Base-by-base conservation (phyloP, 2,888 invertebrate species). In the Nyleta sp. region DNA sequence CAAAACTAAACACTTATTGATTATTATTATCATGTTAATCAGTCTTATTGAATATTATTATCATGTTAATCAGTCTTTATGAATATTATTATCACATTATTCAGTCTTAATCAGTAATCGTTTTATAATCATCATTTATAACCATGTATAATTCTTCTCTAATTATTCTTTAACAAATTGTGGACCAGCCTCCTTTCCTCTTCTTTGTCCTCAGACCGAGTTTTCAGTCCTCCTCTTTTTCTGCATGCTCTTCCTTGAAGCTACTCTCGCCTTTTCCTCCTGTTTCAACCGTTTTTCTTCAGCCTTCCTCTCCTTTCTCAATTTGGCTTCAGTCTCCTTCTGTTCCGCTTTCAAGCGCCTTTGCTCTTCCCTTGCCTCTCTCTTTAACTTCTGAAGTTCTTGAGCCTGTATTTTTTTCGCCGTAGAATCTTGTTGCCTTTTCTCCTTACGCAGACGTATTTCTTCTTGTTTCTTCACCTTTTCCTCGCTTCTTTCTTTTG, bases 271-370 rank as follows among this genome's bases (percentile, higher is more conserved):
- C 17, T 17, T 40, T 40, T 40, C 40, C 17, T 40, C 17, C 40
- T 6, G 17, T 15, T 40, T 40, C 40, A 40, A 3, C 17, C 40
- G 40, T 40, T 40, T 40, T 15, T 17, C 40, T 40, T 40, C 40
- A 40, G 40, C 40, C 8, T 40, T 15, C 17, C 40, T 40, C 40
- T 40, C 40, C 17, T 40, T 15, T 17, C 11, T 13, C 11, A 35
- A 40, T 40, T 40, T 40, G 17, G 13, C 40, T 40, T 40, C 40
- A 40, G 40, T 17, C 40, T 40, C 40, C 40, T 40, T 40, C 17
- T 40, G 8, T 33, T 33, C 33, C 33, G 11, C 11, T 33, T 33
- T 33, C 33, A 33, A 33, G 33, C 33, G 33, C 33, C 33, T 33
- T 33, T 33, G 33, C 33, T 33, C 33, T 11, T 33, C 33, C 33